Base-by-base conservation (phyloP, 2,113 vertebrate genomes). In the Xiphophorus couchianus region DNA sequence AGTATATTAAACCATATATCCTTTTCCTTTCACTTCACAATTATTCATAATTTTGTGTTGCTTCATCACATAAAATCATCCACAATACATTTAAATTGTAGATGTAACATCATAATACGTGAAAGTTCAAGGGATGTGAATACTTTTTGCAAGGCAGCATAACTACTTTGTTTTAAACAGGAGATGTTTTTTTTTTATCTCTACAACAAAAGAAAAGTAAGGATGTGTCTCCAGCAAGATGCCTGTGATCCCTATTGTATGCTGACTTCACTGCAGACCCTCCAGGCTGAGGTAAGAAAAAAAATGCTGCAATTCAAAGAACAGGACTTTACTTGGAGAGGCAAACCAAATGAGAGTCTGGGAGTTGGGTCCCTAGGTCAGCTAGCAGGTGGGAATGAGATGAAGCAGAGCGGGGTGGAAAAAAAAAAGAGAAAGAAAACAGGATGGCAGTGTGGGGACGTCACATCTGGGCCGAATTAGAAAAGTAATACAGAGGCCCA, bases 391-490 rank as follows among this genome's bases (percentile, higher is more conserved):
- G 93, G 93, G 93, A 92, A 90, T 91, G 91, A 93, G 88, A 92
- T 91, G 85, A 90, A 91, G 83, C 91, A 89, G 86, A 87, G 85
- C 82, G 48, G 74, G 68, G 37, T 5, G 5, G 5, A 58, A 39
- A 60, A 39, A 54, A 62, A 31, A 0, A 44, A 87, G 84, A 81
- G 28, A 68, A 44, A 0, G 58, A 87, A 86, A 83, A 86, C 78
- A 81, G 84, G 81, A 86, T 83, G 81, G 85, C 74, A 74, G 80
- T 84, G 87, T 72, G 66, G 78, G 84, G 77, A 91, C 80, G 79
- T 91, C 90, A 94, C 93, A 94, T 93, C 92, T 94, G 94, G 93
- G 88, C 80, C 82, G 90, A 92, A 93, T 94, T 94, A 92, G 88
- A 90, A 90, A 91, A 91, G 90, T 90, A 91, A 93, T 89, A 90